These are phyloP conservation scores for Scomberomorus guttatus DNA, from an alignment of 2,797 vertebrate species.

Conservation along the genomic window DNA sequence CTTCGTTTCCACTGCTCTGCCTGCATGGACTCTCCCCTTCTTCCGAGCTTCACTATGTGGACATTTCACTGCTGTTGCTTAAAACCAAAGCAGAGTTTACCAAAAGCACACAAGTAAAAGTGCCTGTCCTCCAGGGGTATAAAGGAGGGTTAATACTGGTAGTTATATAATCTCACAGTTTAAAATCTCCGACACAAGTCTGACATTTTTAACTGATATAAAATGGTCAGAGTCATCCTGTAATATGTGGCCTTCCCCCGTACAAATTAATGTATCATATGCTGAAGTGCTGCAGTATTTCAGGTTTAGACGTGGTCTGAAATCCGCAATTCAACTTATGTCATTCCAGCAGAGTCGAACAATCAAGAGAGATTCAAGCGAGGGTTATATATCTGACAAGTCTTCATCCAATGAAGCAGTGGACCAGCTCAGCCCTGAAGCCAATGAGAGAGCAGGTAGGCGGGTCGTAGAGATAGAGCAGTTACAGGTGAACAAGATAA, in stretches of 20 bases:
- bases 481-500: conserved; percentile 6
- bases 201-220: background rate
- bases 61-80: conserved; percentile 26
- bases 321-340: conserved; percentile 72
- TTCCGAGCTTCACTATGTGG: conserved; percentile 31
- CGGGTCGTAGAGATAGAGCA: conserved; percentile 47
- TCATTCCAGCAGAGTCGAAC: conserved; percentile 85
- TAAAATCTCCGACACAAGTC: background rate
- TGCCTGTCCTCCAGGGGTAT: background rate
- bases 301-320: conserved; percentile 36
- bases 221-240: background rate
- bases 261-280: background rate
- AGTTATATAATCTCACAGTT: background rate
- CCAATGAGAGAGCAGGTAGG: conserved; percentile 88
- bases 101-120: background rate
- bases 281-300: conserved; percentile 11
- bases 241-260: background rate
- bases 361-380: conserved; percentile 81
- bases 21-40: conserved; percentile 24
- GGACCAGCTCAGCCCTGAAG: conserved; percentile 83
- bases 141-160: background rate
- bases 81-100: background rate
- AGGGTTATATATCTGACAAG: conserved; percentile 85
- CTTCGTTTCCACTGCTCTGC: conserved; percentile 56
- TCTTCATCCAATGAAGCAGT: conserved; percentile 86